Conservation (phyloP, 2,888 invertebrate species). For the Belgica antarctica region DNA sequence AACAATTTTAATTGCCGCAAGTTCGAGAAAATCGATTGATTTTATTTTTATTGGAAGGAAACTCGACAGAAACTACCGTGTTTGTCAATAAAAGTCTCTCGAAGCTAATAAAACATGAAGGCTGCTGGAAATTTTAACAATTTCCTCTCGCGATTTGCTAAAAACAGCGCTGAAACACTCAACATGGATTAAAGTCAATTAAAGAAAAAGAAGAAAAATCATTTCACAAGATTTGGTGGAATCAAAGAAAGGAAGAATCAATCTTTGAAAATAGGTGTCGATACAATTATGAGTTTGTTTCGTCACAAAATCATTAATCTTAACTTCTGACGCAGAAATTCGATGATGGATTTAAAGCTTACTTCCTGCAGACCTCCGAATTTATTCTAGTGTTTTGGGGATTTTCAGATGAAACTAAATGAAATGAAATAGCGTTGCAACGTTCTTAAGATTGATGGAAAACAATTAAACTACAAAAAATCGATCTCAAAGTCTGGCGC, state of each 20-base stretch:
- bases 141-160: neutral
- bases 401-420: neutral
- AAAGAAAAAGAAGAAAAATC: slow-evolving; percentile 7
- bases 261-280: slow-evolving; percentile 27
- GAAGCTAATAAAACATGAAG: neutral
- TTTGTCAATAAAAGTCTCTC: neutral
- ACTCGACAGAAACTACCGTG: too few species aligned
- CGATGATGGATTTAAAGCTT: slow-evolving; percentile 33
- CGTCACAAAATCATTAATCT: slow-evolving; percentile 22
- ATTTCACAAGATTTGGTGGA: neutral
- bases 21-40: too few species aligned
- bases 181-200: slow-evolving; percentile 16
- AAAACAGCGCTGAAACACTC: neutral
- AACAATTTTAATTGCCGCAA: too few species aligned
- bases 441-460: neutral
- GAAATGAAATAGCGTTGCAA: slow-evolving; percentile 14
- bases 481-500: slow-evolving; percentile 5
- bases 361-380: slow-evolving; percentile 36
- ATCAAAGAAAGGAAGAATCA: neutral
- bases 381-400: neutral
- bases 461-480: slow-evolving; percentile 21
- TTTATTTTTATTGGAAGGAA: too few species aligned
- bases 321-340: neutral
- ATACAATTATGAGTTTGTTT: neutral
- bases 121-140: neutral